Evolutionary conservation across 1,140 invertebrate genomes (phyloP).

Genomic region (Bradysia coprophila): DNA sequence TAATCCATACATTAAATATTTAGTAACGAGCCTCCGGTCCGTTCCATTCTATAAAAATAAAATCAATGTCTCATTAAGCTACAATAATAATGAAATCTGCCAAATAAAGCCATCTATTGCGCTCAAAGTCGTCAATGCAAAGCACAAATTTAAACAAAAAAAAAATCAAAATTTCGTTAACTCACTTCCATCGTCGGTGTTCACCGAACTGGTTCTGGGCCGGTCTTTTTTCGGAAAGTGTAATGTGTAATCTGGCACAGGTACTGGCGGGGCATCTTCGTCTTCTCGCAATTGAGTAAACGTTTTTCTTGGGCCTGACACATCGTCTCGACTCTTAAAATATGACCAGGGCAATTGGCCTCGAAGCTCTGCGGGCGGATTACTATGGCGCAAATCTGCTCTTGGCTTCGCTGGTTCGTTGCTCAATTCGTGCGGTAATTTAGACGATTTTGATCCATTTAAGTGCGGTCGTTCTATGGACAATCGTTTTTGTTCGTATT

Average conservation of each 20-base stretch:
- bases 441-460: not conserved
- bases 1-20: too few relatives aligned
- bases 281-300: not conserved
- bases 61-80: too few relatives aligned
- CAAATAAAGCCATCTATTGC: too few relatives aligned
- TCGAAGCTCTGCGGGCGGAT: slow-evolving; percentile 12
- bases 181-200: too few relatives aligned
- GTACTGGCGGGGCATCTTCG: slow-evolving; percentile 2
- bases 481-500: not conserved
- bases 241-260: slow-evolving; percentile 4
- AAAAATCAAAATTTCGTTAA: too few relatives aligned
- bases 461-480: not conserved
- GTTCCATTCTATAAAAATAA: not conserved
- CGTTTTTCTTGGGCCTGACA: not conserved
- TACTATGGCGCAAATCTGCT: not conserved
- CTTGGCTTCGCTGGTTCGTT: not conserved
- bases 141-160: too few relatives aligned
- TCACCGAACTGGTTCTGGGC: too few relatives aligned
- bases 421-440: not conserved
- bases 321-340: not conserved
- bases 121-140: too few relatives aligned
- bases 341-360: slow-evolving; percentile 22
- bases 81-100: too few relatives aligned
- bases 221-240: not conserved
- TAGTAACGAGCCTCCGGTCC: not conserved